phyloP scores from a whole-genome alignment of 1,140 invertebrate species.

The Aphaenogaster floridana region DNA sequence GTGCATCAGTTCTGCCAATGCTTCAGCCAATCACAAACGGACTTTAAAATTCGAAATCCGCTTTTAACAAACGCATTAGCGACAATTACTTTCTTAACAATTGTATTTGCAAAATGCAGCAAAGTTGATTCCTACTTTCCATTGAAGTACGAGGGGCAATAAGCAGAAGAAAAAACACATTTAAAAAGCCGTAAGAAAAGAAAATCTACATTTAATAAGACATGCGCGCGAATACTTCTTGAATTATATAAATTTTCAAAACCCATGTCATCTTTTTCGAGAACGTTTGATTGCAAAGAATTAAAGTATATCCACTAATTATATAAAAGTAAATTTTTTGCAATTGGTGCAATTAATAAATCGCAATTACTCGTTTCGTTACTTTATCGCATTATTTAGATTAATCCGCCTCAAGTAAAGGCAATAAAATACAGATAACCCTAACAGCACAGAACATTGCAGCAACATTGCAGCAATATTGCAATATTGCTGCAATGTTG shows the following conservation, averaged over 20 bases:
- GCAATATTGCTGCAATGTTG: too few species aligned
- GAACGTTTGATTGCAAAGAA: background rate
- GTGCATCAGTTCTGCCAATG: background rate
- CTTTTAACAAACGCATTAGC: background rate
- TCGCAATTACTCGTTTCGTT: background rate
- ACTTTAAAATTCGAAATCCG: background rate
- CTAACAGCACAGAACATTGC: too few species aligned
- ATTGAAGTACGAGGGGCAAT: background rate
- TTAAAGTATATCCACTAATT: background rate
- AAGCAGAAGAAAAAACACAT: background rate
- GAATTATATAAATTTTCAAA: background rate
- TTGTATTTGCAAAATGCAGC: background rate
- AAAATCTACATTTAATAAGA: background rate
- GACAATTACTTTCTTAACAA: background rate
- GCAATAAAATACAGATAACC: background rate
- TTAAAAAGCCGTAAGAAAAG: background rate
- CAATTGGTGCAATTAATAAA: background rate
- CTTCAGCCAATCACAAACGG: slow-evolving; percentile 10
- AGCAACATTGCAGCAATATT: too few species aligned
- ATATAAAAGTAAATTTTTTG: background rate
- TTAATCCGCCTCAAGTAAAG: background rate
- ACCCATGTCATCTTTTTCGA: background rate
- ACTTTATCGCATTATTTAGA: background rate
- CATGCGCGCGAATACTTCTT: background rate
- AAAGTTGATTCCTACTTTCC: background rate